phyloP scores from a whole-genome alignment of 2,888 invertebrate species.

The Nineta flava region DNA sequence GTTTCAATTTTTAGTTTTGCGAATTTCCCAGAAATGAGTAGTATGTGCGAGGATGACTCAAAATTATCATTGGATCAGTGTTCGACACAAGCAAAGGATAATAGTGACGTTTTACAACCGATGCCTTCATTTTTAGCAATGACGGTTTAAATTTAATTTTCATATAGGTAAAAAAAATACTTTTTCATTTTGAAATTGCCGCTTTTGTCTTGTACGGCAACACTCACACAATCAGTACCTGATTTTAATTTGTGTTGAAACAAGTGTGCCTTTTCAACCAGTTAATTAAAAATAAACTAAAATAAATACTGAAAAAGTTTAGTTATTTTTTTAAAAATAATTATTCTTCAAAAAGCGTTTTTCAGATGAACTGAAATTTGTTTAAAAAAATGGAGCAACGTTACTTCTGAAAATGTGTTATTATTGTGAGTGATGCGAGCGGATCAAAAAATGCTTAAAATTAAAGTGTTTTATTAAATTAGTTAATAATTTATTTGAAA shows the following conservation, averaged over 20 bases:
- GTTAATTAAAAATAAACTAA: neutral
- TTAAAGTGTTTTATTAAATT: no score
- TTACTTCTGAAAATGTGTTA: no score
- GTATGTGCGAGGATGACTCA: slow-evolving; percentile 7
- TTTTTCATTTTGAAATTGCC: neutral
- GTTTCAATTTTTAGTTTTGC: slow-evolving; percentile 39
- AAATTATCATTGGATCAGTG: slow-evolving; percentile 29
- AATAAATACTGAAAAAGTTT: neutral
- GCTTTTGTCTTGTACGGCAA: neutral
- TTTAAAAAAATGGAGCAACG: no score
- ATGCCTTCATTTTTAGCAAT: slow-evolving; percentile 35
- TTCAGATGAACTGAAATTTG: no score
- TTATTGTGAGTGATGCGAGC: no score
- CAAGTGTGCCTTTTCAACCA: slow-evolving; percentile 2
- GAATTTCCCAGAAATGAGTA: slow-evolving; percentile 6
- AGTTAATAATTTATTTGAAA: no score
- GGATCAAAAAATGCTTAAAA: no score
- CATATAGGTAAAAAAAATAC: neutral
- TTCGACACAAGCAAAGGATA: slow-evolving; percentile 35
- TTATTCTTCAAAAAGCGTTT: no score
- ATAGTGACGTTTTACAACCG: slow-evolving; percentile 27
- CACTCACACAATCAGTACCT: slow-evolving; percentile 3
- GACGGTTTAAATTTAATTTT: slow-evolving; percentile 29
- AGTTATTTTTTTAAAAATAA: no score
- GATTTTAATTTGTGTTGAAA: slow-evolving; percentile 1